Base-by-base conservation (phyloP, 2,113 vertebrate genomes). In the Lepus americanus region DNA sequence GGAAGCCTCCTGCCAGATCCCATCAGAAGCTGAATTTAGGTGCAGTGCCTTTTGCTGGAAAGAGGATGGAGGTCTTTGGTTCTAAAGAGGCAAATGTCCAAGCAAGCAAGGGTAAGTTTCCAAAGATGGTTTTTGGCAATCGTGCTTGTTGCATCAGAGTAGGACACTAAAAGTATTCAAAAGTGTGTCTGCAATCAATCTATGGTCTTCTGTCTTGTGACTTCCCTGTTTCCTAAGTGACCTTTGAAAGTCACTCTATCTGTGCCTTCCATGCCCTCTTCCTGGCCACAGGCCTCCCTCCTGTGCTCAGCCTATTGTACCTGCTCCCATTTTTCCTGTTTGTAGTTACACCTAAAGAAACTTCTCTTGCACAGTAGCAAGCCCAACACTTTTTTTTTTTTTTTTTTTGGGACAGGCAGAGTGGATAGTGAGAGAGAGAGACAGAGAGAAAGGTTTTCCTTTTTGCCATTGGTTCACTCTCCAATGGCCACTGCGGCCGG, bases 31-130 rank as follows among this genome's bases (percentile, higher is more conserved):
- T 76, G 78, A 7, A 51, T 51, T 74, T 87, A 12, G 3, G 1
- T 81, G 20, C n/a, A 44, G 19, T 31, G 89, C 29, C 76, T 95
- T 20, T 82, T 94, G 16, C 81, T 88, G 49, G 63, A 63, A 66
- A 92, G 79, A 85, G 19, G 27, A 55, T 39, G 13, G n/a, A 49
- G n/a, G 20, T 11, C 8, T 73, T 72, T 59, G 20, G 19, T 72
- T 33, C 73, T 74, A 39, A 51, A n/a, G 12, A 89, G 53, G 12
- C 55, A 31, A 80, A 67, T 90, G 61, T 90, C 22, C 6, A 27
- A 7, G 31, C 10, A 77, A 69, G 31, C 10, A 55, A 92, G 36
- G 67, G 61, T 70, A 53, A 33, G 20, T 79, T 66, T 33, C 53
- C 31, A 59, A 70, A 49, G 39, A 80, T 25, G 51, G 69, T 78